Evolutionary conservation across 1,140 invertebrate species (phyloP).

Genomic region (Kradibia gibbosae): DNA sequence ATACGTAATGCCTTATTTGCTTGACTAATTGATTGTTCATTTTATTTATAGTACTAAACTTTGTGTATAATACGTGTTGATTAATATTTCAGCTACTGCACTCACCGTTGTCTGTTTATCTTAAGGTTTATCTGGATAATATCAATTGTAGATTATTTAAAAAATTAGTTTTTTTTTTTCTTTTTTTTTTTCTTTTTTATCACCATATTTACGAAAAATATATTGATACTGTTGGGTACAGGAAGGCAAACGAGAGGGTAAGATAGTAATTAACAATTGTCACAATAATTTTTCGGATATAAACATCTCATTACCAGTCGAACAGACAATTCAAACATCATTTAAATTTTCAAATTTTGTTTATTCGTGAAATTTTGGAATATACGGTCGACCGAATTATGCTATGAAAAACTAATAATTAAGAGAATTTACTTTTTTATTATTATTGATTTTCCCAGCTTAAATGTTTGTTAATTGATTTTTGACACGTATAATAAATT

Average conservation of each 20-base stretch:
- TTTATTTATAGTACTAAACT: conserved; percentile 15
- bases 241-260: conserved; percentile 7
- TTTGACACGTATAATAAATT: too few relatives aligned
- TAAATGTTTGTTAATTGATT: too few relatives aligned
- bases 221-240: conserved; percentile 39
- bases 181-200: too few relatives aligned
- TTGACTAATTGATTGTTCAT: conserved; percentile 30
- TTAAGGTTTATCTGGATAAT: conserved; percentile 38
- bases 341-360: too few relatives aligned
- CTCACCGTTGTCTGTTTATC: conserved; percentile 24
- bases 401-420: too few relatives aligned
- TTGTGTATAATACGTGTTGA: conserved; percentile 42
- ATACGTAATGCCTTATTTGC: background rate
- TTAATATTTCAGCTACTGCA: conserved; percentile 44
- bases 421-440: too few relatives aligned
- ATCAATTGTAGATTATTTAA: background rate
- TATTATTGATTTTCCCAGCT: too few relatives aligned
- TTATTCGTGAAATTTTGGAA: too few relatives aligned
- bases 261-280: background rate
- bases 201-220: too few relatives aligned
- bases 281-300: background rate
- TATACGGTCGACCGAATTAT: too few relatives aligned
- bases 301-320: background rate
- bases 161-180: background rate
- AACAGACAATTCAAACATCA: too few relatives aligned